A percentile compares a stretch with the other conserved stretches of the same genome.
Evolutionary conservation across 2,113 vertebrate genomes (phyloP).

Genomic region (Platichthys stellatus): DNA sequence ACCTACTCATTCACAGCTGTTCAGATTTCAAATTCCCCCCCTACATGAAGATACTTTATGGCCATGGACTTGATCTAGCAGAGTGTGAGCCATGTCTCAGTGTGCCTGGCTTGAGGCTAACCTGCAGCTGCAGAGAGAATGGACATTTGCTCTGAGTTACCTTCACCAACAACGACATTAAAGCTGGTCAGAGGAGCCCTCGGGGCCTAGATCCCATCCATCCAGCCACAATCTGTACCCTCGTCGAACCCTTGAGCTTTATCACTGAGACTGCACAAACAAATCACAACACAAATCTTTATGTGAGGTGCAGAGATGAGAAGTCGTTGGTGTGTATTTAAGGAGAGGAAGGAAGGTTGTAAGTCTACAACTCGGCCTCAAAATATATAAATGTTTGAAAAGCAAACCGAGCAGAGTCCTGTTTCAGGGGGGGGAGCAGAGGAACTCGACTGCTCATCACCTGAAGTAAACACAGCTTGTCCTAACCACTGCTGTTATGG

Average conservation of each 20-base stretch:
- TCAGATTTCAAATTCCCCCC: too few species aligned
- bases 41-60: not conserved
- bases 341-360: not conserved
- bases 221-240: slow-evolving; percentile 13
- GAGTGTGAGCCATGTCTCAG: slow-evolving; percentile 9
- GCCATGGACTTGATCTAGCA: not conserved
- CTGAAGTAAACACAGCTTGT: slow-evolving; percentile 20
- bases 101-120: not conserved
- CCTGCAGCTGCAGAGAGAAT: slow-evolving; percentile 34
- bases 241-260: slow-evolving; percentile 15
- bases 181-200: slow-evolving; percentile 29
- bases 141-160: slow-evolving; percentile 52
- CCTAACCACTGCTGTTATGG: not conserved
- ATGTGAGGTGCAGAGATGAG: not conserved
- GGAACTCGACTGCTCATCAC: not conserved
- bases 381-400: slow-evolving; percentile 41
- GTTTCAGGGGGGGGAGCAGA: not conserved
- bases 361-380: not conserved
- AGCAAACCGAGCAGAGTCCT: slow-evolving; percentile 19
- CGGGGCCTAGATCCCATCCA: slow-evolving; percentile 25
- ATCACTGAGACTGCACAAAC: slow-evolving; percentile 23
- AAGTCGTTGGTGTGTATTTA: slow-evolving; percentile 3
- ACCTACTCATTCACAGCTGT: not conserved
- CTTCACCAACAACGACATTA: slow-evolving; percentile 29
- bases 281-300: slow-evolving; percentile 2